Evolutionary conservation across 2,113 vertebrate genomes (phyloP), one percentile per base, ranked within the genome.

Genomic region (Nothobranchius kuhntae): DNA sequence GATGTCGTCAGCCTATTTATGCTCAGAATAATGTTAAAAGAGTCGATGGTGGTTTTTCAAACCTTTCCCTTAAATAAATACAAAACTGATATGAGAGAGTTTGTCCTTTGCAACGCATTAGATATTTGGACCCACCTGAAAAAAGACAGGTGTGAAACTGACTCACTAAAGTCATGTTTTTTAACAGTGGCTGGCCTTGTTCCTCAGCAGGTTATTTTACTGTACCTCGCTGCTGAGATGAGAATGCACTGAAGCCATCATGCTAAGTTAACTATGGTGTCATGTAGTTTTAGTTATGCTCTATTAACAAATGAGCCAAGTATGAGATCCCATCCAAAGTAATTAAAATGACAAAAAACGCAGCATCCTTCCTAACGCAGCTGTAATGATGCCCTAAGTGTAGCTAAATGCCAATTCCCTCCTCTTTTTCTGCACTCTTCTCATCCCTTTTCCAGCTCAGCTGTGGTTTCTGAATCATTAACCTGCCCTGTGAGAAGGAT

Each of bases 261-360:
- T 70, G 61, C 74, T 84, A 78, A 44, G 68, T 85, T 72, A 88
- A 75, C 78, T 68, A 47, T 75, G 81, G 21, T 79, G 87, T 86
- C 82, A 82, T 77, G 85, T 68, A 75, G 65, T 77, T 87, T 82
- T 86, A 85, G 85, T 90, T 83, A 76, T 80, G 84, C 78, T 81
- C 85, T 81, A 85, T 89, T 86, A 90, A 71, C 65, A 26, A 77
- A 79, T 0, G 30, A 30, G 3, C 30, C 30, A 30, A 30, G 70
- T 83, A 87, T 83, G 78, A 76, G 83, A 85, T 84, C 83, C 83
- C 83, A 89, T 87, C 87, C 87, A 86, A 81, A 78, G 83, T 78
- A 81, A 91, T 91, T 91, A 90, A 90, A 89, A 90, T 84, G 77
- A 90, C 87, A 91, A 90, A 30, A 91, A 89, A 85, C 83, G 83